Evolutionary conservation across 1,140 invertebrate genomes (phyloP).

Genomic region (Pseudomyrmex flavicornis): DNA sequence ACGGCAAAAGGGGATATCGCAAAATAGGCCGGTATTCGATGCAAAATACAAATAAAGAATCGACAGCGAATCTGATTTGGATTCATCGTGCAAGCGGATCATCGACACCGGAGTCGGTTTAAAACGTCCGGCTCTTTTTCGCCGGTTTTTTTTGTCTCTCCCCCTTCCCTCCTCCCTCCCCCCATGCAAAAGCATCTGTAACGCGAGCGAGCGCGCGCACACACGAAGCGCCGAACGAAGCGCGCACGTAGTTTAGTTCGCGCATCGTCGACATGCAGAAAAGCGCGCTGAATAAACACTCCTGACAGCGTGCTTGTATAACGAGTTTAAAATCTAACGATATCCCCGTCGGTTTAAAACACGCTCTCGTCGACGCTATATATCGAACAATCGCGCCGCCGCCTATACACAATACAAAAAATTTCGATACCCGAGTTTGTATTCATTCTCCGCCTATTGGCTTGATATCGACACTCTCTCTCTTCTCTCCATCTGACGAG

Average conservation of each 20-base stretch:
- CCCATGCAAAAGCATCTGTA: slow-evolving; percentile 21
- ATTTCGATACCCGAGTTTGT: slow-evolving; percentile 52
- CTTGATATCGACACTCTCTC: slow-evolving; percentile 44
- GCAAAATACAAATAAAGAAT: slow-evolving; percentile 66
- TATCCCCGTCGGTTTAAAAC: slow-evolving; percentile 57
- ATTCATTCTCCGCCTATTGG: slow-evolving; percentile 36
- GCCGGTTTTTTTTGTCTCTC: slow-evolving; percentile 7
- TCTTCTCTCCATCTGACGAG: slow-evolving; percentile 6
- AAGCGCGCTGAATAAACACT: slow-evolving; percentile 73
- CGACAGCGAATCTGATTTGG: slow-evolving; percentile 67
- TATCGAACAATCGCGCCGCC: slow-evolving; percentile 51
- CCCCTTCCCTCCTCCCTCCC: no score
- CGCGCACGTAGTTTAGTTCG: slow-evolving; percentile 62
- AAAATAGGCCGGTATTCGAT: slow-evolving; percentile 54
- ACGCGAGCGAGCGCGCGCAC: slow-evolving; percentile 48
- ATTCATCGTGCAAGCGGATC: slow-evolving; percentile 68
- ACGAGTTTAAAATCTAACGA: slow-evolving; percentile 70
- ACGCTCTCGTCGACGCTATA: slow-evolving; percentile 7
- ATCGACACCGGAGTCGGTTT: slow-evolving; percentile 52
- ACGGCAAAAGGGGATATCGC: slow-evolving; percentile 33
- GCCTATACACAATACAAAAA: slow-evolving; percentile 29
- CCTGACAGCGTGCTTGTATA: slow-evolving; percentile 58
- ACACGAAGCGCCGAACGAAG: slow-evolving; percentile 38
- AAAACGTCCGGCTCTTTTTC: slow-evolving; percentile 56
- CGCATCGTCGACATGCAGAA: slow-evolving; percentile 64